Evolutionary conservation across 2,797 vertebrate genomes (phyloP), one percentile per base, ranked within the genome.

Genomic region (Orestias chungarensis): DNA sequence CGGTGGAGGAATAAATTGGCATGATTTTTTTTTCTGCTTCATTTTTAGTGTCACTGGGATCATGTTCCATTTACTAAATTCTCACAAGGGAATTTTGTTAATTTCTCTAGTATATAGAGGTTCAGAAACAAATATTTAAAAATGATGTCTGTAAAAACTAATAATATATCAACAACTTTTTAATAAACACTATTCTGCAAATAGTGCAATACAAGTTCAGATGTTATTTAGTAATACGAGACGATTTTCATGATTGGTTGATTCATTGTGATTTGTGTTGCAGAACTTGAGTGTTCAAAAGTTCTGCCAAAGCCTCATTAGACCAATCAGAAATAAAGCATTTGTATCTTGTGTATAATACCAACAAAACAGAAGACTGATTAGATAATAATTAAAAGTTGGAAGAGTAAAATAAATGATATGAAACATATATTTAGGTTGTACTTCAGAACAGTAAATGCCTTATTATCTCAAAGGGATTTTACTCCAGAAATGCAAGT

Each of bases 101-200:
- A 40, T 40, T 43, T 3, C 33, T n/a, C 31, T 50, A 29, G 50
- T 82, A 80, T 50, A 78, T 78, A 70, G 9, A 61, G 74, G 61
- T 74, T 42, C 6, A 18, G 55, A 40, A 55, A 25, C 18, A 44
- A 17, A 25, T 42, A 31, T 44, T 33, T 25, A 52, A 61, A 55
- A 68, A 43, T 35, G 43, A 52, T 64, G 62, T 59, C 31, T 72
- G 76, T 52, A 31, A 67, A 76, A 78, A 67, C 27, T 23, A 43
- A 33, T 75, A 82, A 92, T 93, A 88, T 93, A 91, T 88, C 70
- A 92, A 54, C 62, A 67, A 55, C 46, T 69, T 92, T 88, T 70
- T 77, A 82, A 88, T 78, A 88, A 91, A 91, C 80, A 81, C 81
- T 84, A 89, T 88, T 81, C 87, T 87, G 87, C 83, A 91, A 90